Conservation (phyloP, 2,113 vertebrate species). For the Castor canadensis region DNA sequence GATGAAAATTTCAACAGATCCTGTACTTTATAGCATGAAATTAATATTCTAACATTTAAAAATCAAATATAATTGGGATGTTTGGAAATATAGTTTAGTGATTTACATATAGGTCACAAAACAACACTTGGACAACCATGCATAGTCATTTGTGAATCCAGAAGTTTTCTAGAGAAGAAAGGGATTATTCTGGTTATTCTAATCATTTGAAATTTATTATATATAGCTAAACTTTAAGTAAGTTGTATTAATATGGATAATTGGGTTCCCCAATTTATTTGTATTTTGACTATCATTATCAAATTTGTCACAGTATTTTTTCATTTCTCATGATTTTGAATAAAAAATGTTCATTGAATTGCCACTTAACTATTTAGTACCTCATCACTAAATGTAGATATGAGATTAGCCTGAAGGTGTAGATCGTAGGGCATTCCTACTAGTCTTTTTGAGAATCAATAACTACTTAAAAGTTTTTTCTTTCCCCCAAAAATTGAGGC, state of each 20-base stretch:
- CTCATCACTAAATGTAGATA: neutral
- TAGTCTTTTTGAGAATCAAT: neutral
- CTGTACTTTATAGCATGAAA: neutral
- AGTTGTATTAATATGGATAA: neutral
- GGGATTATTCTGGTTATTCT: neutral
- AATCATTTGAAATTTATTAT: slow-evolving; percentile 38
- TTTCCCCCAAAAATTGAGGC: neutral
- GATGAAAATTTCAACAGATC: neutral
- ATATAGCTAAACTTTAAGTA: neutral
- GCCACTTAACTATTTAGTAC: neutral
- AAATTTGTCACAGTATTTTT: slow-evolving; percentile 9
- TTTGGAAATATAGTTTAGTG: neutral
- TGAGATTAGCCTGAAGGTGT: neutral
- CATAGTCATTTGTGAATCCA: neutral
- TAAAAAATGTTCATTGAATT: neutral
- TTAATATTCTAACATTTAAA: neutral
- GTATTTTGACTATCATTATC: neutral
- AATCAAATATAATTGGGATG: neutral
- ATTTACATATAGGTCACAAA: neutral
- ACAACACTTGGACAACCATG: neutral
- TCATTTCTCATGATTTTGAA: neutral
- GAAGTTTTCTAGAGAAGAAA: neutral
- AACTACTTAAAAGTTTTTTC: neutral
- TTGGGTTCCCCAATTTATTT: neutral
- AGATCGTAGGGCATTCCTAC: neutral